phyloP scores from a whole-genome alignment of 2,888 invertebrate species.

The Cybosia mesomella region DNA sequence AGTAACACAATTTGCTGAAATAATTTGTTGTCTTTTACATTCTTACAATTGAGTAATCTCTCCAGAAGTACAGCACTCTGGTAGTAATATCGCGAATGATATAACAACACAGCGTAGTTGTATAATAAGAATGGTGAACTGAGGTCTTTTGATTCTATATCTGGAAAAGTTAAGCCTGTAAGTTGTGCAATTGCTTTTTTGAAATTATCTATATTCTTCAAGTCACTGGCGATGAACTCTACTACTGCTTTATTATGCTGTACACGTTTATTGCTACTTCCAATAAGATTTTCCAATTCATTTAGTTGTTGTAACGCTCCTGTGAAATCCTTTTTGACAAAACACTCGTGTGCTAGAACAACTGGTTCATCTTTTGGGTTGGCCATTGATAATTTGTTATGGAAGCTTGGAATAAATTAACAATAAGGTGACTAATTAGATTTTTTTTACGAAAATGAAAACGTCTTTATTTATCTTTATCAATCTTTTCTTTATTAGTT shows the following conservation, averaged over 20 bases:
- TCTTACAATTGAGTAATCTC: constrained; percentile 71
- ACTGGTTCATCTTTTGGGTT: constrained; percentile 85
- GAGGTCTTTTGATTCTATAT: constrained; percentile 74
- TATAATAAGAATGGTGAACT: constrained; percentile 87
- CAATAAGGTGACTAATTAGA: constrained; percentile 17
- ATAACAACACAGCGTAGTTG: constrained; percentile 93
- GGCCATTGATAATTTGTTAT: constrained; percentile 58
- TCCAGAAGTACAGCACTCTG: constrained; percentile 86
- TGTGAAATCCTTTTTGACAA: constrained; percentile 88
- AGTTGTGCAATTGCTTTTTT: constrained; percentile 89
- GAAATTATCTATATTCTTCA: constrained; percentile 91
- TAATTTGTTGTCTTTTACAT: constrained; percentile 74
- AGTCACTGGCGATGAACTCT: constrained; percentile 92
- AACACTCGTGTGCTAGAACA: constrained; percentile 87
- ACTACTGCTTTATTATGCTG: constrained; percentile 94
- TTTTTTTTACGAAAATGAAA: constrained; percentile 44
- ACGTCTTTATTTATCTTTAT: constrained; percentile 27
- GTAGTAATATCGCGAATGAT: constrained; percentile 92
- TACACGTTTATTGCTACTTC: constrained; percentile 90
- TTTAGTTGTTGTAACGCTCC: constrained; percentile 88
- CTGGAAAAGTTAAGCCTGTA: constrained; percentile 83
- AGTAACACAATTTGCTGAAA: constrained; percentile 74
- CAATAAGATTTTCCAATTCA: constrained; percentile 87
- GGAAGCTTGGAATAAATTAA: constrained; percentile 20
- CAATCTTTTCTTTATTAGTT: too few relatives aligned